These are phyloP conservation scores for Aphaenogaster rudis DNA, from an alignment of 1,140 invertebrate genomes.

Conservation along the genomic window DNA sequence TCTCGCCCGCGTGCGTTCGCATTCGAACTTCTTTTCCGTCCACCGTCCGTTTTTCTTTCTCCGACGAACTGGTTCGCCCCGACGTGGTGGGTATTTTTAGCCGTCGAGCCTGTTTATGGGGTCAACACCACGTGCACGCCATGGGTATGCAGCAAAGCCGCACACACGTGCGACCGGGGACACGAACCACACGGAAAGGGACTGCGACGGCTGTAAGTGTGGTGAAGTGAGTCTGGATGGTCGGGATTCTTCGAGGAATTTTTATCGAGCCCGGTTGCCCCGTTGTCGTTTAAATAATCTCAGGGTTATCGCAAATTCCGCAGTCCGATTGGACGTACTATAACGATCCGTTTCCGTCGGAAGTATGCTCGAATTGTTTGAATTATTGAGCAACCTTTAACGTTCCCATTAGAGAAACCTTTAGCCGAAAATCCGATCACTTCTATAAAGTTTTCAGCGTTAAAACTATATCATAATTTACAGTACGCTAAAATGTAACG, in stretches of 20 bases:
- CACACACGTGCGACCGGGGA: conserved; percentile 1
- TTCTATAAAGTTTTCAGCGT: not conserved
- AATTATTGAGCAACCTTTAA: conserved; percentile 22
- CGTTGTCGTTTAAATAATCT: conserved; percentile 52
- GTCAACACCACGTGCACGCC: conserved; percentile 75
- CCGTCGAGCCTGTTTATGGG: conserved; percentile 77
- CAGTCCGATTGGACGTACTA: not conserved
- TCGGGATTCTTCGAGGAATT: conserved; percentile 56
- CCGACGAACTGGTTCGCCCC: conserved; percentile 75
- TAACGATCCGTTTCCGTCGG: conserved; percentile 30
- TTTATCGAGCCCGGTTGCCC: conserved; percentile 33
- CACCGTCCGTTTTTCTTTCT: conserved; percentile 54
- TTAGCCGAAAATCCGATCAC: not conserved
- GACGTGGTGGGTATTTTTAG: conserved; percentile 77
- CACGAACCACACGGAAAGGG: not conserved
- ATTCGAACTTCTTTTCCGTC: conserved; percentile 60
- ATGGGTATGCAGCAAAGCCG: conserved; percentile 35
- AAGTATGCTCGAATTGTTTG: conserved; percentile 34
- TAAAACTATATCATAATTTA: not conserved
- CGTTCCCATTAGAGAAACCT: not conserved
- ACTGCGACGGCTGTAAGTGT: conserved; percentile 33
- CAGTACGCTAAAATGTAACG: not conserved
- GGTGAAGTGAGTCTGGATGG: conserved; percentile 42
- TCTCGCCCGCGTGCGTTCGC: conserved; percentile 3
- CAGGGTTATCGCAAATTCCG: conserved; percentile 55